phyloP scores from a whole-genome alignment of 1,140 invertebrate genomes.

The Philotrypesis tridentata region DNA sequence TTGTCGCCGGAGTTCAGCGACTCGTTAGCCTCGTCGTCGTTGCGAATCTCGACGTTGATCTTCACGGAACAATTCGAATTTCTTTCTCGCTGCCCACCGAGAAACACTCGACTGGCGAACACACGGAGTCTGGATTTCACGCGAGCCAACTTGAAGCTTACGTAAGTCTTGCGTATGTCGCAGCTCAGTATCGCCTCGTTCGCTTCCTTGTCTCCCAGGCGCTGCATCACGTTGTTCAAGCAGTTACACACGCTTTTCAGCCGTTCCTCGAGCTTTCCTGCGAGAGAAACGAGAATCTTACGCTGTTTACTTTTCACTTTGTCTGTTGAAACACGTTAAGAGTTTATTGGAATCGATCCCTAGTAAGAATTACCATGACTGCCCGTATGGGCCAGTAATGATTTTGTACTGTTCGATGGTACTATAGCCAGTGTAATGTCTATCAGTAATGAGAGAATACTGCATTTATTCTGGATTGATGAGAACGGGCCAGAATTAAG shows the following conservation, averaged over 20 bases:
- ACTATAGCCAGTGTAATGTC: too few relatives aligned
- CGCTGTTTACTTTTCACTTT: too few relatives aligned
- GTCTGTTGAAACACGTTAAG: too few relatives aligned
- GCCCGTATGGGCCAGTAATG: too few relatives aligned
- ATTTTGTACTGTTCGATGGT: too few relatives aligned
- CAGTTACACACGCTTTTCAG: not conserved
- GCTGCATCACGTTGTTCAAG: not conserved
- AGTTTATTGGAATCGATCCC: too few relatives aligned
- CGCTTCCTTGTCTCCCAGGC: not conserved
- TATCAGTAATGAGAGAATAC: too few relatives aligned
- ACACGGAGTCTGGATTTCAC: not conserved
- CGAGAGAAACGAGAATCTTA: not conserved
- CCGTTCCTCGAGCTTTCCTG: not conserved
- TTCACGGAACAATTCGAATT: not conserved
- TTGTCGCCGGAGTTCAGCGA: not conserved
- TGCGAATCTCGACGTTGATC: too few relatives aligned
- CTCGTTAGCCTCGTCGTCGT: not conserved
- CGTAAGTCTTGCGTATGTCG: slow-evolving; percentile 9
- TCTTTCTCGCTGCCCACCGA: not conserved
- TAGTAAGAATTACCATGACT: too few relatives aligned
- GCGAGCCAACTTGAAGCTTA: slow-evolving; percentile 18
- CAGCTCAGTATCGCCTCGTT: not conserved
- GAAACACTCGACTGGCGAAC: not conserved
- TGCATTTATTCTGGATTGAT: too few relatives aligned
- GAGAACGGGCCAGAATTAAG: too few relatives aligned